These are phyloP conservation scores for Peromyscus polionotus DNA, from an alignment of 2,113 vertebrate species.

Conservation along the genomic window DNA sequence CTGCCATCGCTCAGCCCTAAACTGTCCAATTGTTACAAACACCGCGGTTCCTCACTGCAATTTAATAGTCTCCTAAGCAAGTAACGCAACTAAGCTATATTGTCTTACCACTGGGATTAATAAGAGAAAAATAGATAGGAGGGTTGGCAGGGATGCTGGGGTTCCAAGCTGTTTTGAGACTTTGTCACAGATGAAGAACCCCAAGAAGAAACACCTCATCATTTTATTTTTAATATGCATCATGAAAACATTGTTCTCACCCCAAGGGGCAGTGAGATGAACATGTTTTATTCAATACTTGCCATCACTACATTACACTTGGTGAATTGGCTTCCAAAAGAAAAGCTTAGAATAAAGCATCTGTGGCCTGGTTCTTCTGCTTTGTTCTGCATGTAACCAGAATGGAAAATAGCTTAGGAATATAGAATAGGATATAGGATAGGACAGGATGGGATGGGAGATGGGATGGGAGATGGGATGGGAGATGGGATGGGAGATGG, in stretches of 20 bases:
- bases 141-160: not conserved
- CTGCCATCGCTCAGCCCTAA: not conserved
- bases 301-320: not conserved
- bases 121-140: not conserved
- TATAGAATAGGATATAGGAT: no score
- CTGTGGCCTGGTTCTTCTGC: not conserved
- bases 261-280: not conserved
- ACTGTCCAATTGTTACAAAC: not conserved
- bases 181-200: not conserved
- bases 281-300: slow-evolving; percentile 45
- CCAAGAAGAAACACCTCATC: slow-evolving; percentile 40
- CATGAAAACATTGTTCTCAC: slow-evolving; percentile 53
- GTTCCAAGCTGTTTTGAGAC: not conserved
- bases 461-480: not conserved
- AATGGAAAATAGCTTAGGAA: not conserved
- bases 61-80: not conserved
- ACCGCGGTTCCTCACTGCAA: not conserved
- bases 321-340: not conserved
- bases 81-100: not conserved
- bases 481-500: no score
- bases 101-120: not conserved
- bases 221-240: slow-evolving; percentile 62
- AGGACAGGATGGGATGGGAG: no score
- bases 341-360: slow-evolving; percentile 50
- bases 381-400: not conserved